These are phyloP conservation scores for Epinotia bilunana DNA, from an alignment of 2,888 invertebrate species.

Conservation along the genomic window DNA sequence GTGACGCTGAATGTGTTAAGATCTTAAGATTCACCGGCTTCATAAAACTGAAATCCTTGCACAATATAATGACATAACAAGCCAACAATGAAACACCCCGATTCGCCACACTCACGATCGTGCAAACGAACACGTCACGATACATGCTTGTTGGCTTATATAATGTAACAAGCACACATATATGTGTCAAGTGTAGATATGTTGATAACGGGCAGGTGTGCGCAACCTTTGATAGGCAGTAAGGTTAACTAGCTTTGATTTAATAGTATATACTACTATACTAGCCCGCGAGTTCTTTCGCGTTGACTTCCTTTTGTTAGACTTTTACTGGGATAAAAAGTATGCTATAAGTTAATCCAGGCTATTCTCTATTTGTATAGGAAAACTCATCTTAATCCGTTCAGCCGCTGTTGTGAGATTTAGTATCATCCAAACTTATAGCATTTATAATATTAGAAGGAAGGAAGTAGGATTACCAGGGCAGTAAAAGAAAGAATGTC, in stretches of 20 bases:
- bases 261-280: background rate
- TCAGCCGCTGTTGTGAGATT: no score
- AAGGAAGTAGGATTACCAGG: no score
- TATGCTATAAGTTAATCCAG: no score
- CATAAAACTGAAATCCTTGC: conserved; percentile 29
- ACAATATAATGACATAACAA: conserved; percentile 31
- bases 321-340: no score
- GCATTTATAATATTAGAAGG: no score
- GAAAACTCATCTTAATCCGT: no score
- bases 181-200: conserved; percentile 44
- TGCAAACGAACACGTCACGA: conserved; percentile 41
- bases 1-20: no score
- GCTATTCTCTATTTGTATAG: no score
- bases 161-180: conserved; percentile 24
- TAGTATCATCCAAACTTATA: no score
- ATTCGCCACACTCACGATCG: conserved; percentile 42
- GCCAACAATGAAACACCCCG: conserved; percentile 17
- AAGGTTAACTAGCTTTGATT: conserved; percentile 6
- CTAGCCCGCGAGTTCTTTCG: no score
- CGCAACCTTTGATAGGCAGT: conserved; percentile 16
- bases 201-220: conserved; percentile 37
- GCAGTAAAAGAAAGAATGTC: no score
- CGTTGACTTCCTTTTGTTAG: no score
- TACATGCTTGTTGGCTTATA: conserved; percentile 1
- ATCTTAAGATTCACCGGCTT: background rate